A percentile compares a stretch with the other conserved stretches of the same genome.
These are phyloP conservation scores for Aviceda subcristata DNA, from an alignment of 2,113 vertebrate species.

Conservation along the genomic window DNA sequence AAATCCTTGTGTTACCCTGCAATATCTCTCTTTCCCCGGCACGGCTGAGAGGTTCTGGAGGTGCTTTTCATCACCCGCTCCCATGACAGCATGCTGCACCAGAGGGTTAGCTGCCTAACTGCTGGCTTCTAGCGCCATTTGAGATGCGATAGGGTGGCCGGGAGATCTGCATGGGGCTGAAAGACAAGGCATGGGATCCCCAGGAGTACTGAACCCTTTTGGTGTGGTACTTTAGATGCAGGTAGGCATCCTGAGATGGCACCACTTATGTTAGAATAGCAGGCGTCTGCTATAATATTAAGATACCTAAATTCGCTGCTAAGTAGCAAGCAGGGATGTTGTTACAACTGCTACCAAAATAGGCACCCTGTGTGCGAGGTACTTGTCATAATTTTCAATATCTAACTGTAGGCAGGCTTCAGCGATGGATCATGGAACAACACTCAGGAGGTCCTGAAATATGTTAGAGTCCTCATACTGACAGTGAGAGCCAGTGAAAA, in stretches of 20 bases:
- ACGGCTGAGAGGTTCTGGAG: accelerated
- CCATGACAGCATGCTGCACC: not conserved
- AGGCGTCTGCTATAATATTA: not conserved
- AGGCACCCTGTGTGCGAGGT: not conserved
- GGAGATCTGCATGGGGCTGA: not conserved
- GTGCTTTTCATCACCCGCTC: not conserved
- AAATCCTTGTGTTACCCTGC: not conserved
- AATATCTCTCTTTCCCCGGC: not conserved
- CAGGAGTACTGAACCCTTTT: not conserved
- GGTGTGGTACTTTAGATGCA: not conserved
- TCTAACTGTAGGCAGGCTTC: not conserved
- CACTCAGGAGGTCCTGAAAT: not conserved
- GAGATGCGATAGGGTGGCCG: not conserved
- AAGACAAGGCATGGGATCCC: not conserved
- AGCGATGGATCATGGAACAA: not conserved
- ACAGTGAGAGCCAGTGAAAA: not conserved
- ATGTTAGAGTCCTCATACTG: not conserved
- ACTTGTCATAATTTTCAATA: not conserved
- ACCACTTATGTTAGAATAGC: not conserved
- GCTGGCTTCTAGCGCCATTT: not conserved
- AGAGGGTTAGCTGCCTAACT: not conserved
- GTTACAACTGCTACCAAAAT: not conserved
- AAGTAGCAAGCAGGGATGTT: not conserved
- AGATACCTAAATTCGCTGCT: not conserved
- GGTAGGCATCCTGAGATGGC: not conserved